phyloP scores from a whole-genome alignment of 1,140 invertebrate species.

The Bombus affinis region DNA sequence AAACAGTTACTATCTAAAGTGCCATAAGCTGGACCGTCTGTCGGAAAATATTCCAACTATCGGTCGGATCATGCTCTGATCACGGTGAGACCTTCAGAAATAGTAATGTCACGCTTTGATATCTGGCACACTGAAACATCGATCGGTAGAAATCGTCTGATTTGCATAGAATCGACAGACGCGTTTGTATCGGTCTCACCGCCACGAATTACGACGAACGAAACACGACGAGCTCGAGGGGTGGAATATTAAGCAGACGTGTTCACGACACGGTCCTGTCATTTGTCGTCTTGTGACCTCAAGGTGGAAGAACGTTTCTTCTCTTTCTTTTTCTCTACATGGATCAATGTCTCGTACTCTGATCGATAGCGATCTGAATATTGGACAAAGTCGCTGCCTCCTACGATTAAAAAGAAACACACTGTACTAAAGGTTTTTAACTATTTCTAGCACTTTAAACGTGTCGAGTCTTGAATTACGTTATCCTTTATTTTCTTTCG shows the following conservation, averaged over 20 bases:
- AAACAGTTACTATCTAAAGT: too few relatives aligned
- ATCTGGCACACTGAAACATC: neutral
- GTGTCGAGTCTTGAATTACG: too few relatives aligned
- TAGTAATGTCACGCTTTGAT: slow-evolving; percentile 5
- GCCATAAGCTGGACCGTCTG: too few relatives aligned
- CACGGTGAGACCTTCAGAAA: neutral
- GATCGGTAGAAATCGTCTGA: slow-evolving; percentile 11
- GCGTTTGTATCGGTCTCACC: slow-evolving; percentile 7
- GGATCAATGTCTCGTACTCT: neutral
- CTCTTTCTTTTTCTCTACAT: neutral
- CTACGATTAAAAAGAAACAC: too few relatives aligned
- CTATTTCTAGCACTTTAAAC: neutral
- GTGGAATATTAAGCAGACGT: slow-evolving; percentile 22
- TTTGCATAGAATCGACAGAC: slow-evolving; percentile 23
- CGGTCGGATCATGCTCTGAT: neutral
- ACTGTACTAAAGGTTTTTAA: neutral
- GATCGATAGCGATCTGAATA: neutral
- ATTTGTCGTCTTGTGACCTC: neutral
- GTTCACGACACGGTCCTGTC: slow-evolving; percentile 7
- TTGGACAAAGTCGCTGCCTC: neutral
- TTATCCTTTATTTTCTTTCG: too few relatives aligned
- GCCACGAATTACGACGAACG: slow-evolving; percentile 4
- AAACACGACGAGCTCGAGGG: neutral
- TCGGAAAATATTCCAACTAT: neutral
- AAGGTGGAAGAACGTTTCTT: neutral